phyloP scores from a whole-genome alignment of 2,888 invertebrate species.

The Hybos culiciformis region DNA sequence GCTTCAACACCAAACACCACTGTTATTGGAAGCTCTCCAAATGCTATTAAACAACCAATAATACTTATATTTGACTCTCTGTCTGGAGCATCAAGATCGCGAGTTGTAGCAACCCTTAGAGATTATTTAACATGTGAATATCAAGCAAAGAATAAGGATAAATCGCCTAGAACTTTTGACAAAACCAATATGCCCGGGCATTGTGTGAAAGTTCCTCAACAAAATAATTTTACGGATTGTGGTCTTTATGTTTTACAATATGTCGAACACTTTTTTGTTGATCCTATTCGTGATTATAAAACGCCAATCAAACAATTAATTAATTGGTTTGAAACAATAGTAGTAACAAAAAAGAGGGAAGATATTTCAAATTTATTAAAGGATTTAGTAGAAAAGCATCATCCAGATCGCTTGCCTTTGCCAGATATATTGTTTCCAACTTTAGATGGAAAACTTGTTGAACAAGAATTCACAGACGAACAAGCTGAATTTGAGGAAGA shows the following conservation, averaged over 20 bases:
- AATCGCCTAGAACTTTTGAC: conserved; percentile 49
- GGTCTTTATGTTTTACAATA: conserved; percentile 92
- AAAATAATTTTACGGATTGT: conserved; percentile 94
- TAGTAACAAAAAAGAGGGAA: conserved; percentile 72
- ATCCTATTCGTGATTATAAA: conserved; percentile 67
- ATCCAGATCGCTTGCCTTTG: conserved; percentile 47
- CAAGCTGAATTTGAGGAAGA: conserved; percentile 43
- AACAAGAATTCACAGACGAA: conserved; percentile 37
- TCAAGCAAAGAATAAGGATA: conserved; percentile 51
- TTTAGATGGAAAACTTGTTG: conserved; percentile 53
- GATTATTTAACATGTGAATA: conserved; percentile 85
- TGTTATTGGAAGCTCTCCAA: conserved; percentile 16
- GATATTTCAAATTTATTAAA: conserved; percentile 70
- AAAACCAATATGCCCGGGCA: conserved; percentile 76
- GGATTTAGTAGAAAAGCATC: conserved; percentile 46
- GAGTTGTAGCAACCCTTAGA: conserved; percentile 77
- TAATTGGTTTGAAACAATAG: conserved; percentile 77
- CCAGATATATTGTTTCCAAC: conserved; percentile 66
- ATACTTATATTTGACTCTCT: conserved; percentile 93
- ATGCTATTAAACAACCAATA: conserved; percentile 47
- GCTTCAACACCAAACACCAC: not conserved
- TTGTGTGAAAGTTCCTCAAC: conserved; percentile 89
- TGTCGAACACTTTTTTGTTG: conserved; percentile 88
- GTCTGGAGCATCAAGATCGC: conserved; percentile 62
- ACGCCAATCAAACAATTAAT: conserved; percentile 69